These are phyloP conservation scores for Diplodus sargus DNA, from an alignment of 2,797 vertebrate genomes.

Conservation along the genomic window DNA sequence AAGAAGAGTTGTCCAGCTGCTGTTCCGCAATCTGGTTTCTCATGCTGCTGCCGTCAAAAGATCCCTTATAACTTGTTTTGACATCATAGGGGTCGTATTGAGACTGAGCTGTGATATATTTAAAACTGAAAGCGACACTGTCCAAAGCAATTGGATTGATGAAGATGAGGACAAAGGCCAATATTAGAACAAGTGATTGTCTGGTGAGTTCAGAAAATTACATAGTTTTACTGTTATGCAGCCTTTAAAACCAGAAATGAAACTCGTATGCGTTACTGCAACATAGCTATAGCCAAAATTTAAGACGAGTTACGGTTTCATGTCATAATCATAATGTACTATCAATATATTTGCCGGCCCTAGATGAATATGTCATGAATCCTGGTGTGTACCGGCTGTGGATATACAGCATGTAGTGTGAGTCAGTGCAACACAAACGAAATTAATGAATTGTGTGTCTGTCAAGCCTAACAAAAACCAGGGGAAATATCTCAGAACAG, in stretches of 20 bases:
- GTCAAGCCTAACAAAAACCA: slow-evolving; percentile 12
- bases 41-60: neutral
- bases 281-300: too few relatives aligned
- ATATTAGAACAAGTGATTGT: too few relatives aligned
- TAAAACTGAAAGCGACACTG: neutral
- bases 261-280: too few relatives aligned
- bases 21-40: neutral
- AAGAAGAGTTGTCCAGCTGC: neutral
- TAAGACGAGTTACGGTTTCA: too few relatives aligned
- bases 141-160: neutral
- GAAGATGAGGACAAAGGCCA: too few relatives aligned
- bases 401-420: neutral
- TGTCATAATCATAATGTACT: too few relatives aligned
- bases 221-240: too few relatives aligned
- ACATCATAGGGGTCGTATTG: neutral
- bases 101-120: neutral
- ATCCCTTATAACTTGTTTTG: neutral
- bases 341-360: too few relatives aligned
- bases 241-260: too few relatives aligned
- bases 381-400: too few relatives aligned
- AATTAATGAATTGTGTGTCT: slow-evolving; percentile 8
- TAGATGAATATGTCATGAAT: too few relatives aligned
- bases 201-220: too few relatives aligned
- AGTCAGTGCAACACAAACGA: neutral
- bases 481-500: slow-evolving; percentile 24